A percentile compares a stretch with the other conserved stretches of the same genome.
phyloP scores from a whole-genome alignment of 2,113 vertebrate species.

The Hiodon alosoides region DNA sequence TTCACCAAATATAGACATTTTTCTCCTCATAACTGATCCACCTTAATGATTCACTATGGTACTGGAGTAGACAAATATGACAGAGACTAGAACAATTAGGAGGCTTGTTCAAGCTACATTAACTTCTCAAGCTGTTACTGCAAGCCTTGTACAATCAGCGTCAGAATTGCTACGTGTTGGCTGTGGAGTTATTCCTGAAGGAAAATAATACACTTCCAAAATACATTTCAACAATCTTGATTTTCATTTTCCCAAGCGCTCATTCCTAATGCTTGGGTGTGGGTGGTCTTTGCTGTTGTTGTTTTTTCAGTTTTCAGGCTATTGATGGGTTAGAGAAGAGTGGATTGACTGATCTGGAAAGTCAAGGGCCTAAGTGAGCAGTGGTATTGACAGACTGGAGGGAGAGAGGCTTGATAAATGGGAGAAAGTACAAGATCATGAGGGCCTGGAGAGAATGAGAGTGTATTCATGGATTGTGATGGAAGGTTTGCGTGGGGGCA shows the following conservation, averaged over 20 bases:
- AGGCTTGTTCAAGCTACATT: slow-evolving; percentile 98
- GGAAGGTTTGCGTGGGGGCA: too few relatives aligned
- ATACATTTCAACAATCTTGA: slow-evolving; percentile 94
- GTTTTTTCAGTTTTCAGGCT: not conserved
- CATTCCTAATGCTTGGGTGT: slow-evolving; percentile 51
- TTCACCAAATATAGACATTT: slow-evolving; percentile 79
- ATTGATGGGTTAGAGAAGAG: too few relatives aligned
- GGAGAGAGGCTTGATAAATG: too few relatives aligned
- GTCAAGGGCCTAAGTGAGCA: too few relatives aligned
- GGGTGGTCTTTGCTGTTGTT: not conserved
- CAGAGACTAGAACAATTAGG: slow-evolving; percentile 98
- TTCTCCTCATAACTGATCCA: slow-evolving; percentile 84
- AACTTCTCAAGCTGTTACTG: slow-evolving; percentile 93
- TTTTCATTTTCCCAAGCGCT: slow-evolving; percentile 81
- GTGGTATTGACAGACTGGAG: too few relatives aligned
- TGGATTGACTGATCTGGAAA: too few relatives aligned
- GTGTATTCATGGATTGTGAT: too few relatives aligned
- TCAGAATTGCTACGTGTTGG: slow-evolving; percentile 80
- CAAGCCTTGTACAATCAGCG: slow-evolving; percentile 79
- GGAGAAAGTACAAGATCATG: too few relatives aligned
- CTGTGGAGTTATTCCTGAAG: slow-evolving; percentile 82
- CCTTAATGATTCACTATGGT: slow-evolving; percentile 97
- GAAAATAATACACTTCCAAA: slow-evolving; percentile 71
- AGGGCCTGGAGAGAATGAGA: too few relatives aligned
- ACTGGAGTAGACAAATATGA: slow-evolving; percentile 99